Evolutionary conservation across 2,797 vertebrate genomes (phyloP).

Genomic region (Rallus crepitans): DNA sequence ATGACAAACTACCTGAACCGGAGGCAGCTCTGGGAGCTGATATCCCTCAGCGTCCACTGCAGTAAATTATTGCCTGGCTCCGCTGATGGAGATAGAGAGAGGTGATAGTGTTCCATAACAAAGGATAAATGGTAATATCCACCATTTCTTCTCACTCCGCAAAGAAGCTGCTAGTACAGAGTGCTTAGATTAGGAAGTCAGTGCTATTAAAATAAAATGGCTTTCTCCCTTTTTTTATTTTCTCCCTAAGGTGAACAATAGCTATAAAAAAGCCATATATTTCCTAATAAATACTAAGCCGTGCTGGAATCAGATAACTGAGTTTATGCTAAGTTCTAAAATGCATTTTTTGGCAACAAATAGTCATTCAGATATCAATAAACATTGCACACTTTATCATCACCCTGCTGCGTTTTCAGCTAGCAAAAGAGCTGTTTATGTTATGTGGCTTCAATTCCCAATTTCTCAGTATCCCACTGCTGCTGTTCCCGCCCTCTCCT

Average conservation of each 20-base stretch:
- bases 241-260: slow-evolving; percentile 42
- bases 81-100: slow-evolving; percentile 69
- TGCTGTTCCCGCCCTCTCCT: background rate
- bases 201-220: slow-evolving; percentile 37
- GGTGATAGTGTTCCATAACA: slow-evolving; percentile 57
- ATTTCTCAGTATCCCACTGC: background rate
- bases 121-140: slow-evolving; percentile 70
- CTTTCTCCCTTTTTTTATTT: slow-evolving; percentile 13
- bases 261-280: slow-evolving; percentile 17
- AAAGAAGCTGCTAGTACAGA: slow-evolving; percentile 13
- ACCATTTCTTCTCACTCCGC: slow-evolving; percentile 29
- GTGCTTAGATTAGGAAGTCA: slow-evolving; percentile 5
- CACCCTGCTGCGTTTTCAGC: slow-evolving; percentile 29
- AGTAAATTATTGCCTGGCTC: slow-evolving; percentile 71
- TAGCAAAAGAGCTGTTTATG: background rate
- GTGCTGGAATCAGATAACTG: slow-evolving; percentile 31
- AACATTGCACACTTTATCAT: slow-evolving; percentile 31
- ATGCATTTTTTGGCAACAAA: slow-evolving; percentile 27
- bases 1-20: slow-evolving; percentile 70
- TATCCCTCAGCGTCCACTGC: slow-evolving; percentile 38
- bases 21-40: slow-evolving; percentile 26
- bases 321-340: slow-evolving; percentile 55
- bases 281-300: slow-evolving; percentile 46
- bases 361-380: slow-evolving; percentile 46
- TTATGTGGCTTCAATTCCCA: background rate